Conservation (phyloP, 2,797 vertebrate genomes). For the Pteronotus mesoamericanus region DNA sequence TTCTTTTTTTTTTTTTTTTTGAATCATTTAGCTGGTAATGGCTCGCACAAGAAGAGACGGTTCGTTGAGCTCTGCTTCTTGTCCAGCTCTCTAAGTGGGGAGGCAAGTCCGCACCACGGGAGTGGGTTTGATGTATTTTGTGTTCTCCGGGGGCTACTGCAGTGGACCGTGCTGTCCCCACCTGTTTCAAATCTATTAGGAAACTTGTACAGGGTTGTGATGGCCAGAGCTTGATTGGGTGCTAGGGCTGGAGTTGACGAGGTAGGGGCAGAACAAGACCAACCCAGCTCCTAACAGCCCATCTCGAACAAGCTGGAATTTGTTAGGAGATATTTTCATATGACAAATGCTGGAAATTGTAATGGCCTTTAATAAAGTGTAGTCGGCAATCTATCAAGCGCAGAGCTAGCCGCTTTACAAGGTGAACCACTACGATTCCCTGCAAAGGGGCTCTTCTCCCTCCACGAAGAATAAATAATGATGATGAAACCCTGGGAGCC, state of each 20-base stretch:
- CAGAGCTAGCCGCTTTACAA: not conserved
- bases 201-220: conserved; percentile 53
- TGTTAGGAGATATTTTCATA: conserved; percentile 57
- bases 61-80: conserved; percentile 74
- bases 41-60: conserved; percentile 72
- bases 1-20: not conserved
- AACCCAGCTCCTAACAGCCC: conserved; percentile 54
- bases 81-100: conserved; percentile 69
- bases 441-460: not conserved
- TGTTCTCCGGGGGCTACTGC: conserved; percentile 69
- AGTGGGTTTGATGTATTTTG: conserved; percentile 74
- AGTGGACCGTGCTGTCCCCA: conserved; percentile 62
- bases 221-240: conserved; percentile 73
- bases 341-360: conserved; percentile 68
- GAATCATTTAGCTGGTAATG: conserved; percentile 78
- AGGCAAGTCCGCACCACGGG: conserved; percentile 28
- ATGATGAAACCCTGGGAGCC: not conserved
- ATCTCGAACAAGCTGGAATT: conserved; percentile 56
- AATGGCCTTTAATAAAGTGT: conserved; percentile 66
- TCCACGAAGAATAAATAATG: not conserved
- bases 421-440: not conserved
- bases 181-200: conserved; percentile 72
- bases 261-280: conserved; percentile 52
- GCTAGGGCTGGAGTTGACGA: conserved; percentile 61
- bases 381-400: conserved; percentile 40